Base-by-base conservation (phyloP, 2,797 vertebrate genomes). In the Lepus townsendii region DNA sequence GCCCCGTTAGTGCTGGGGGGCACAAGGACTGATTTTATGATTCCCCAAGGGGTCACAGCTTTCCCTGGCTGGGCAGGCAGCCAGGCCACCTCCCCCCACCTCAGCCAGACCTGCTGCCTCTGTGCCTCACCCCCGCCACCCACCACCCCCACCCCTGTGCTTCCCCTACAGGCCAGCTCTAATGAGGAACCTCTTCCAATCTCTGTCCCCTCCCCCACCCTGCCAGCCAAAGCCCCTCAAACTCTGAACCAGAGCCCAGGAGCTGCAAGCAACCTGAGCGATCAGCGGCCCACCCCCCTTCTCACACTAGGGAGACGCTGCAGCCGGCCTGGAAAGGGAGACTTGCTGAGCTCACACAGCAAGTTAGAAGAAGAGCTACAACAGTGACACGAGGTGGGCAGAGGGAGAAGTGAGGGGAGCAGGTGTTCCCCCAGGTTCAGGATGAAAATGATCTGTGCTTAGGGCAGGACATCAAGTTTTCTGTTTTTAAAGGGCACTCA, bases 11-110 rank as follows among this genome's bases (percentile, higher is more conserved):
- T 94, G 95, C 89, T 96, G 80, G 93, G 95, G 97, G 94, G 78
- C 95, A 97, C 80, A 95, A 92, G 95, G 95, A 96, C 96, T 95
- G 96, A 96, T 80, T 97, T 97, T 97, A 97, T 93, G 93, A 97
- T 91, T 93, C 97, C 96, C 93, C 54, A 52, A 97, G 95, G 97
- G 96, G 95, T 97, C 97, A 97, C 97, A 96, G 97, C 96, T 96
- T 97, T 97, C 94, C 89, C 86, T 83, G 80, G 50, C 96, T 96
- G 97, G 97, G 97, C 97, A 97, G 86, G 62, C 94, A 94, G 97
- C 97, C 97, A 97, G 97, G 80, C 89, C 90, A 94, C 96, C 94
- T 96, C 97, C 97, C 97, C 97, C 97, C 96, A 96, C 88, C 93
- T 90, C 94, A 87, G 92, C 96, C 97, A 97, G 97, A 92, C 92